phyloP scores from a whole-genome alignment of 2,797 vertebrate genomes.

The Hozukius guyotensis region DNA sequence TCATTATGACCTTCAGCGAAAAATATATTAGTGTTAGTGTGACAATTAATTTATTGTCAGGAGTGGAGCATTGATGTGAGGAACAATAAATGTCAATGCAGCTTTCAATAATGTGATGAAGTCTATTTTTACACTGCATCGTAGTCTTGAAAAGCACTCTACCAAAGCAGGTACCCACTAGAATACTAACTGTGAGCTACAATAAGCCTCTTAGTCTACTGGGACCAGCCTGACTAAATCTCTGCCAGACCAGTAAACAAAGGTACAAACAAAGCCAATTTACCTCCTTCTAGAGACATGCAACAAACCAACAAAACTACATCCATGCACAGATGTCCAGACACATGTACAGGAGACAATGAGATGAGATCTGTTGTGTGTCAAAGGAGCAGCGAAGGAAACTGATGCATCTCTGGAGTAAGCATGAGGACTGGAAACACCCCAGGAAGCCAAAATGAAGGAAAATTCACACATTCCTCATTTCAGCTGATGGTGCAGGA shows the following conservation, averaged over 20 bases:
- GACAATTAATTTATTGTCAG: neutral
- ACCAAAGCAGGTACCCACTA: constrained; percentile 18
- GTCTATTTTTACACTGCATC: constrained; percentile 6
- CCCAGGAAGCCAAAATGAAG: neutral
- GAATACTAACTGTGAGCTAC: constrained; percentile 34
- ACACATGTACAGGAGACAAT: neutral
- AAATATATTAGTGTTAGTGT: neutral
- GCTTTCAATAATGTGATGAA: neutral
- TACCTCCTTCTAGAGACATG: neutral
- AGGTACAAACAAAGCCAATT: constrained; percentile 28
- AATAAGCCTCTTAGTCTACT: constrained; percentile 60
- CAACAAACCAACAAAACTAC: constrained; percentile 2
- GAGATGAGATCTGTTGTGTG: neutral
- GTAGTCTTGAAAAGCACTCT: constrained; percentile 7
- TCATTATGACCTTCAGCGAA: neutral
- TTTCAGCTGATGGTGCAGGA: constrained; percentile 26
- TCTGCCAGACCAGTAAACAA: constrained; percentile 49
- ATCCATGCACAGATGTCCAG: neutral
- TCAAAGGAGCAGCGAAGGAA: neutral
- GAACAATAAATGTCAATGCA: constrained; percentile 2
- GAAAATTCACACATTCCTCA: constrained; percentile 13
- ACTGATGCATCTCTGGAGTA: neutral
- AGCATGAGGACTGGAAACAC: constrained; percentile 3
- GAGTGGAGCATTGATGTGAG: neutral
- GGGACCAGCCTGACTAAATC: constrained; percentile 34